Percentiles rank a stretch among this genome's conserved stretches.
phyloP scores from a whole-genome alignment of 2,888 invertebrate species.

The Hypena proboscidalis region DNA sequence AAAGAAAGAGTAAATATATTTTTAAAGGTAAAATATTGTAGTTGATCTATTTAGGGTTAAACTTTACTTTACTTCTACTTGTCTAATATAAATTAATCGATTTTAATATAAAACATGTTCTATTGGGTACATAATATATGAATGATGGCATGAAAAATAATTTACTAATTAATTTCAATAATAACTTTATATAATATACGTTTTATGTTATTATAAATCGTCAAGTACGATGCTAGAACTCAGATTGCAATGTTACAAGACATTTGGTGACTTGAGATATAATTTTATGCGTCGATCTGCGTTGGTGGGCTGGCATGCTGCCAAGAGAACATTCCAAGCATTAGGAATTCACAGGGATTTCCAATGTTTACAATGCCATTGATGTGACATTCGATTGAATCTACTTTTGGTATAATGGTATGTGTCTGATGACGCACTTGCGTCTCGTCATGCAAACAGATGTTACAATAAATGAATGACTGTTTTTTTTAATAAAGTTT shows the following conservation, averaged over 20 bases:
- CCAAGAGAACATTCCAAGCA: conserved; percentile 16
- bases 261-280: background rate
- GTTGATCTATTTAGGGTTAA: conserved; percentile 23
- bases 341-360: conserved; percentile 16
- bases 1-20: conserved; percentile 53
- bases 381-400: conserved; percentile 16
- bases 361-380: conserved; percentile 13
- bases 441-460: background rate
- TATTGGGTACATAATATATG: too few relatives aligned
- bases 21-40: conserved; percentile 30
- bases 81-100: conserved; percentile 16
- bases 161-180: too few relatives aligned
- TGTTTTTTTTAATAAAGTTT: too few relatives aligned
- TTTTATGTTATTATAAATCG: background rate
- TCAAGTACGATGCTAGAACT: background rate
- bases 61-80: conserved; percentile 21
- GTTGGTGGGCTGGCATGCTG: conserved; percentile 11
- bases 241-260: too few relatives aligned
- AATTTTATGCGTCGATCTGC: conserved; percentile 8
- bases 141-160: too few relatives aligned
- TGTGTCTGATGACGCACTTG: background rate
- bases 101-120: too few relatives aligned
- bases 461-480: too few relatives aligned
- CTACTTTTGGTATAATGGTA: conserved; percentile 2
- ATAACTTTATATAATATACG: too few relatives aligned